Conservation (phyloP, 2,888 invertebrate species). For the Drosophila mettleri region DNA sequence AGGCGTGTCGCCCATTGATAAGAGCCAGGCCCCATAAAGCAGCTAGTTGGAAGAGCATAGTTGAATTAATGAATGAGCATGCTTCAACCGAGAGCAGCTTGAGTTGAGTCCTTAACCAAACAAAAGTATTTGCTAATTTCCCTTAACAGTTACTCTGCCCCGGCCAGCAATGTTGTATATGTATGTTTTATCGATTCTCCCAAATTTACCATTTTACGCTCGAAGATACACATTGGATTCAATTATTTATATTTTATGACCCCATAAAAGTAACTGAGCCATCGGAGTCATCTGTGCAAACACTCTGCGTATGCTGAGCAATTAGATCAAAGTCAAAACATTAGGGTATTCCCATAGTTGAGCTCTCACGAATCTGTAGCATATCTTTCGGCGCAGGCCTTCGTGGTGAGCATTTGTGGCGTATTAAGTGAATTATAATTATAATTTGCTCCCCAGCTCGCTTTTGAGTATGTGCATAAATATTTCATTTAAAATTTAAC, state of each 20-base stretch:
- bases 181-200: background rate
- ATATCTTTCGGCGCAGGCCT: conserved; percentile 34
- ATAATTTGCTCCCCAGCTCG: conserved; percentile 29
- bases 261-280: background rate
- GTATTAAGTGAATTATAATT: conserved; percentile 55
- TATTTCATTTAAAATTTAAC: conserved; percentile 41
- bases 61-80: background rate
- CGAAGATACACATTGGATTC: background rate
- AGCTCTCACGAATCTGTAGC: conserved; percentile 1
- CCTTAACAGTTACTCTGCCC: background rate
- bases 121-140: conserved; percentile 1
- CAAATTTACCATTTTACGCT: background rate
- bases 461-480: conserved; percentile 32
- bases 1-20: conserved; percentile 39
- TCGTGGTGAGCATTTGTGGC: conserved; percentile 7
- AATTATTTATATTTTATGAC: background rate
- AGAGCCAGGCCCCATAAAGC: conserved; percentile 14
- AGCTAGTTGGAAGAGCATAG: conserved; percentile 11
- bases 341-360: conserved; percentile 3
- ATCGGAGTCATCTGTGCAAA: background rate
- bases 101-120: background rate
- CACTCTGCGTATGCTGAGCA: background rate
- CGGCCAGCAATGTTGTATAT: background rate
- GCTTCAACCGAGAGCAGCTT: background rate
- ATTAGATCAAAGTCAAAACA: background rate